These are phyloP conservation scores for Aramus guarauna DNA, from an alignment of 2,113 vertebrate genomes.

Conservation along the genomic window DNA sequence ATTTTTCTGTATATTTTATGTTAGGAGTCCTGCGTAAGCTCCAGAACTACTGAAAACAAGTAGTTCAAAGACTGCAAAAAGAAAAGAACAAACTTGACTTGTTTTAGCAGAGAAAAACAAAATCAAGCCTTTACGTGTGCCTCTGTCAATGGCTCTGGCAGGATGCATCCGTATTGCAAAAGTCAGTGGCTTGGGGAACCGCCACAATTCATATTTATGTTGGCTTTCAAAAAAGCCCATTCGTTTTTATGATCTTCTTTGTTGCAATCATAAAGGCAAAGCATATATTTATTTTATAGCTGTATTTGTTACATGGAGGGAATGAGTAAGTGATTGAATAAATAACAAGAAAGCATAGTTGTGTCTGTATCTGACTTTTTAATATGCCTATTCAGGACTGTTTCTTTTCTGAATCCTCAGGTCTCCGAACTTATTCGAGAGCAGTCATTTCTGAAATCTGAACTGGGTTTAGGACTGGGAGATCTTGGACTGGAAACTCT, in stretches of 20 bases:
- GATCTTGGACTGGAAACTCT: slow-evolving; percentile 72
- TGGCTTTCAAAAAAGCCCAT: slow-evolving; percentile 19
- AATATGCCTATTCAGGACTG: background rate
- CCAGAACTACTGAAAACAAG: background rate
- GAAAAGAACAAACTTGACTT: background rate
- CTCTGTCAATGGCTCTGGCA: background rate
- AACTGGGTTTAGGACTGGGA: slow-evolving; percentile 80
- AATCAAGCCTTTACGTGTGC: background rate
- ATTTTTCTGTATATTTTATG: background rate
- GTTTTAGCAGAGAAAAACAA: background rate
- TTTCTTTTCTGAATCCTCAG: slow-evolving; percentile 70
- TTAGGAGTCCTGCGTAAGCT: background rate
- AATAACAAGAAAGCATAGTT: background rate
- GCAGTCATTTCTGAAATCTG: slow-evolving; percentile 88
- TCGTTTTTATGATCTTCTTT: slow-evolving; percentile 34
- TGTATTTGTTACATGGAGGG: slow-evolving; percentile 12
- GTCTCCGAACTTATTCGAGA: slow-evolving; percentile 90
- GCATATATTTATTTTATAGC: slow-evolving; percentile 20
- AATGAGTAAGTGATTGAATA: slow-evolving; percentile 43
- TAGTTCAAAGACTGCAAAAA: background rate
- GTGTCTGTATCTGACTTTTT: background rate
- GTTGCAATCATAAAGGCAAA: slow-evolving; percentile 25
- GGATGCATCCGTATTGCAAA: background rate
- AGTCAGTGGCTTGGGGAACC: slow-evolving; percentile 30
- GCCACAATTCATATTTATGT: slow-evolving; percentile 32